A percentile compares a stretch with the other conserved stretches of the same genome.
Evolutionary conservation across 2,888 invertebrate genomes (phyloP).

Genomic region (Lycocerus yunnanus): DNA sequence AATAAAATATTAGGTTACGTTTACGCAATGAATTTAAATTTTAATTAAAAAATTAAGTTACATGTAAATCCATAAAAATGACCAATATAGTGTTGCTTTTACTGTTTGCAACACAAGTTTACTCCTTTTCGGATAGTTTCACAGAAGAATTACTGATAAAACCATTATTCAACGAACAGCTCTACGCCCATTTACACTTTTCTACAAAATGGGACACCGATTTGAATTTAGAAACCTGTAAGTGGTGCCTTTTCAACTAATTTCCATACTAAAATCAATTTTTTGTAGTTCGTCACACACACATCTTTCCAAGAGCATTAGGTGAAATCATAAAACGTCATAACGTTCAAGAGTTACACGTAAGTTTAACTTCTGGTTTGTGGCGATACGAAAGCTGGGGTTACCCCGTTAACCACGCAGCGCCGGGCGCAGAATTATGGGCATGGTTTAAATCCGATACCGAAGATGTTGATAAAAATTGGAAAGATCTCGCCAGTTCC

Average conservation of each 20-base stretch:
- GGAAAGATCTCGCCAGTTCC: slow-evolving; percentile 87
- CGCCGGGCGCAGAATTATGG: slow-evolving; percentile 93
- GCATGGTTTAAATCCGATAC: slow-evolving; percentile 84
- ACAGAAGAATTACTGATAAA: slow-evolving; percentile 88
- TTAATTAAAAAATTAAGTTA: not conserved
- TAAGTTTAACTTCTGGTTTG: slow-evolving; percentile 89
- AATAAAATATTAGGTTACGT: not conserved
- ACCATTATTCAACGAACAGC: slow-evolving; percentile 80
- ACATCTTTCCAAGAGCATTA: slow-evolving; percentile 85
- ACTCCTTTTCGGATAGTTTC: slow-evolving; percentile 55
- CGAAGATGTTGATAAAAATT: slow-evolving; percentile 75
- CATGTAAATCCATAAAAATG: not conserved
- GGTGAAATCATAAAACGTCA: slow-evolving; percentile 86
- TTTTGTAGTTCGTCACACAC: slow-evolving; percentile 75
- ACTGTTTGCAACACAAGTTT: not conserved
- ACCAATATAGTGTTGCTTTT: not conserved
- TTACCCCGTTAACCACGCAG: slow-evolving; percentile 85
- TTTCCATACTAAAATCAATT: not conserved
- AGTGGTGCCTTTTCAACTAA: slow-evolving; percentile 47
- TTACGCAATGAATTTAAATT: not conserved
- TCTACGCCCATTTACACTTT: slow-evolving; percentile 92
- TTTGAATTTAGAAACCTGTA: slow-evolving; percentile 62
- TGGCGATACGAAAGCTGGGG: slow-evolving; percentile 97
- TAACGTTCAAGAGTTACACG: slow-evolving; percentile 86
- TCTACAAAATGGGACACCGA: slow-evolving; percentile 75